A percentile compares a stretch with the other conserved stretches of the same genome.
phyloP scores from a whole-genome alignment of 2,888 invertebrate species.

The Spicauda simplicius region DNA sequence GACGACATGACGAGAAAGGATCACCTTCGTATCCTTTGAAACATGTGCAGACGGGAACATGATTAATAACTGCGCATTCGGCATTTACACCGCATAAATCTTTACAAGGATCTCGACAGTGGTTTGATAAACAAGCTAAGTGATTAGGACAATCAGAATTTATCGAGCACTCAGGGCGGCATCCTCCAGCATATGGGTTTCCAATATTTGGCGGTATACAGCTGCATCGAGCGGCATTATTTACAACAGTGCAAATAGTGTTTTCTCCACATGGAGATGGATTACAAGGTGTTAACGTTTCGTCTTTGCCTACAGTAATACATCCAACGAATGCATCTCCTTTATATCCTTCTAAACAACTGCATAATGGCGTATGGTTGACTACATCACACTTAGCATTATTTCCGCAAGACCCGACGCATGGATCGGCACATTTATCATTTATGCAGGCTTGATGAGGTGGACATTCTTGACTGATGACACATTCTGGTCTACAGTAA shows the following conservation, averaged over 20 bases:
- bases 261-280: constrained; percentile 94
- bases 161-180: constrained; percentile 93
- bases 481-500: constrained; percentile 92
- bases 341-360: constrained; percentile 90
- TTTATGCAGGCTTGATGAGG: constrained; percentile 91
- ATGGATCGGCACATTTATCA: constrained; percentile 93
- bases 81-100: constrained; percentile 94
- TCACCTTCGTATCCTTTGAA: constrained; percentile 91
- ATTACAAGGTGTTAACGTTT: constrained; percentile 87
- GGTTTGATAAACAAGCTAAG: constrained; percentile 92
- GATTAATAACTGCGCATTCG: constrained; percentile 92
- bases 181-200: constrained; percentile 93
- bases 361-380: constrained; percentile 92
- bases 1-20: constrained; percentile 92
- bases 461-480: constrained; percentile 92
- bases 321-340: constrained; percentile 95
- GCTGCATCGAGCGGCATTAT: constrained; percentile 89
- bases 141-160: constrained; percentile 92
- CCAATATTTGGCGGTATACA: constrained; percentile 95
- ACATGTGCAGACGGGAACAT: constrained; percentile 93
- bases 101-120: constrained; percentile 94
- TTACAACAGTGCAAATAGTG: constrained; percentile 89
- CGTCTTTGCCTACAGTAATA: constrained; percentile 78
- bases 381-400: constrained; percentile 92
- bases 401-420: constrained; percentile 89